These are phyloP conservation scores for Staurois parvus DNA, from an alignment of 2,797 vertebrate species.

Conservation along the genomic window DNA sequence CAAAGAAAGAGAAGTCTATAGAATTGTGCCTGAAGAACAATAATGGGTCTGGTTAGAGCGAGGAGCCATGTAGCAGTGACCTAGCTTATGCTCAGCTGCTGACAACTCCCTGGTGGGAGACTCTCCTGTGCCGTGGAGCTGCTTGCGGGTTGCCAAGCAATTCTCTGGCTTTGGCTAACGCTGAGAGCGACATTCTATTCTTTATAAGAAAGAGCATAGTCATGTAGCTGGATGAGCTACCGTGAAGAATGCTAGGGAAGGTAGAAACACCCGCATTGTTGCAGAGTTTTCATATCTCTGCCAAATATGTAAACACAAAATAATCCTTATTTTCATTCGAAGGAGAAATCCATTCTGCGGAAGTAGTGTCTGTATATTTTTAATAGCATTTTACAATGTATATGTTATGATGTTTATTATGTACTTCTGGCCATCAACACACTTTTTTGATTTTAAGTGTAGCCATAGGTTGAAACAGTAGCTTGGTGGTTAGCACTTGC, in stretches of 20 bases:
- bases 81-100: not conserved
- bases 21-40: not conserved
- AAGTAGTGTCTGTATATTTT: too few species aligned
- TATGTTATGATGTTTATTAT: too few species aligned
- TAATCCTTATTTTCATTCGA: too few species aligned
- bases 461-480: too few species aligned
- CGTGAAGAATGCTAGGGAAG: not conserved
- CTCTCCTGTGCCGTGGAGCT: not conserved
- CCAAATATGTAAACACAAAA: not conserved
- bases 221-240: not conserved
- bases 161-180: not conserved
- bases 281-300: not conserved
- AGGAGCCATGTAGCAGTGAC: not conserved
- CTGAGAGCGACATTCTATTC: too few species aligned
- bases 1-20: not conserved
- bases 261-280: not conserved
- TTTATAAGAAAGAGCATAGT: not conserved
- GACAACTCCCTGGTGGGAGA: constrained; percentile 13
- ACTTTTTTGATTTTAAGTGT: too few species aligned
- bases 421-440: too few species aligned
- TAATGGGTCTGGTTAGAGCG: not conserved
- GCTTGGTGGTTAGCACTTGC: too few species aligned
- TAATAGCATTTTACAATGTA: too few species aligned
- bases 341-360: too few species aligned
- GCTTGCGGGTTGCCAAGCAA: constrained; percentile 43